Base-by-base conservation (phyloP, 2,113 vertebrate genomes). In the Calonectris borealis region DNA sequence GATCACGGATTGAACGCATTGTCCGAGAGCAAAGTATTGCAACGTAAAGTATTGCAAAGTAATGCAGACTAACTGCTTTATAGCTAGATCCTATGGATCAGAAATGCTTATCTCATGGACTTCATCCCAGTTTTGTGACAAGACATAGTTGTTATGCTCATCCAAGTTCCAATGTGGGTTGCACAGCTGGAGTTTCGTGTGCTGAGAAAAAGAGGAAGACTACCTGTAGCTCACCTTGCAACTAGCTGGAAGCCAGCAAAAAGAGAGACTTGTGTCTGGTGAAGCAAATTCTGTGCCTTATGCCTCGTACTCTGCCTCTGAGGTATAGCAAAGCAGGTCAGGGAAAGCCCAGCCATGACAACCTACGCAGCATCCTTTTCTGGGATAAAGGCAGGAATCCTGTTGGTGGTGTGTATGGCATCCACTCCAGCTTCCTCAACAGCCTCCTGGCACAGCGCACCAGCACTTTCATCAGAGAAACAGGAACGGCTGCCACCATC, bases 61-160 rank as follows among this genome's bases (percentile, higher is more conserved):
- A 46, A 61, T 17, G 16, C 18, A 51, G 34, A 11, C 38, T 19
- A 13, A 4, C 42, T 57, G 40, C 49, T 68, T 55, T n/a, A 13
- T 3, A 88, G 88, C 22, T 75, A 83, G 32, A 38, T 60, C 44
- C 17, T 69, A 21, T 13, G 4, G 27, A 44, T 52, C 40, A 76
- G 52, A 80, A 92, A 72, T 13, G 44, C 20, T 25, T 22, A 0
- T 31, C 48, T 48, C 12, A 4, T 2, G 2, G 44, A 21, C 8
- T 69, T 83, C 62, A 65, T 34, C 58, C 66, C 54, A 31, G 19
- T 61, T 78, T 46, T 60, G 60, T 48, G 44, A 60, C 29, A 5
- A 4, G 25, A 32, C 0, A 0, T 1, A 29, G 49, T 3, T n/a
- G 34, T 40, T 34, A 46, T 3, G 3, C 40, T 88, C 68, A 69